Base-by-base conservation (phyloP, 1,140 invertebrate species). In the Aleiodes sp. region DNA sequence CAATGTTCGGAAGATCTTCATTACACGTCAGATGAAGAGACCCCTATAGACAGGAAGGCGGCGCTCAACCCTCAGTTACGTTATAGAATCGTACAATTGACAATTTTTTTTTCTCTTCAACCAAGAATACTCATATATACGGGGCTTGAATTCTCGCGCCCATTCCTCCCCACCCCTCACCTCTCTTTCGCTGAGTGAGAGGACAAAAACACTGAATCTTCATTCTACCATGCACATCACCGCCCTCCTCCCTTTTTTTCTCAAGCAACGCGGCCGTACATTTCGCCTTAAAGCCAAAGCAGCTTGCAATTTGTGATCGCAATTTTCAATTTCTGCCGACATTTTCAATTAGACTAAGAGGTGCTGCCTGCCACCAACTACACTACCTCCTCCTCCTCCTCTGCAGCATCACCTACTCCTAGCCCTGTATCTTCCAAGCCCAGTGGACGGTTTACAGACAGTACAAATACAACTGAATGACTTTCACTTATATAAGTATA, bases 271-370 rank as follows among this genome's bases (percentile, higher is more conserved):
- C 16, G 29, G 9, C 16, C 37, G 8, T 64, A 60, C 56, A 39
- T 64, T 59, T 65, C 61, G 72, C 68, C 66, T 70, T 71, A 68
- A 29, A 73, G 66, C 75, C 75, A 81, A 82, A 84, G 81, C 84
- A 83, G 82, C 84, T 83, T 80, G 83, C 82, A 84, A 85, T 84
- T 84, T 81, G 83, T 82, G 82, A 86, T 86, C 82, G 79, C 84
- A 84, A 86, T 86, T 86, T 86, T 85, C 84, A 86, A 86, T 86
- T 86, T 84, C 82, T 80, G 79, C 80, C 82, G 82, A 84, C 84
- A 29, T 85, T 86, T 84, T 84, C 84, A 86, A 86, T 85, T 86
- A 85, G 84, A 85, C 84, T 85, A 86, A 86, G 82, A 84, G 83
- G 84, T 81, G 82, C 78, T 76, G 74, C 73, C 79, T 76, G n/a